A percentile compares a stretch with the other conserved stretches of the same genome.
These are phyloP conservation scores for Chelonus insularis DNA, from an alignment of 1,140 invertebrate species.

Conservation along the genomic window DNA sequence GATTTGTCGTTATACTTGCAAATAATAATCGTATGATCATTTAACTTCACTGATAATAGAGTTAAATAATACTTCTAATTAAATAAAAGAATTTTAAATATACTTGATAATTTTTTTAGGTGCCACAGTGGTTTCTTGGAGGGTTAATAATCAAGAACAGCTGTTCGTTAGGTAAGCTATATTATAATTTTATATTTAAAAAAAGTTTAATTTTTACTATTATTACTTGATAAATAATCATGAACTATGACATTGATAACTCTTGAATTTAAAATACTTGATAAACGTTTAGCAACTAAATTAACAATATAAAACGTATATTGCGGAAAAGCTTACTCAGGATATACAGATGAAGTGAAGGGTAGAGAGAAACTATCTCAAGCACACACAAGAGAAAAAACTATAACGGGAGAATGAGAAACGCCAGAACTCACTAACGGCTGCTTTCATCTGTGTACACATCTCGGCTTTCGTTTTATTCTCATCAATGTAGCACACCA, in stretches of 20 bases:
- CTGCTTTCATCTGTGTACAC: slow-evolving; percentile 24
- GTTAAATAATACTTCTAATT: too few relatives aligned
- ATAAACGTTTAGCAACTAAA: background rate
- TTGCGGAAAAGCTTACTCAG: background rate
- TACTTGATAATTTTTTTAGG: slow-evolving; percentile 76
- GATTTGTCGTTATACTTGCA: too few relatives aligned
- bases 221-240: background rate
- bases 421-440: slow-evolving; percentile 41
- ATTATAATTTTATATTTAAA: background rate
- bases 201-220: background rate
- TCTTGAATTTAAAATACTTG: background rate
- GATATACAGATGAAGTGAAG: background rate
- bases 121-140: slow-evolving; percentile 91
- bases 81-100: too few relatives aligned
- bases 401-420: slow-evolving; percentile 11
- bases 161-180: slow-evolving; percentile 85
- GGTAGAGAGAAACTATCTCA: slow-evolving; percentile 22
- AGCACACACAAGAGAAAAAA: slow-evolving; percentile 7
- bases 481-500: background rate
- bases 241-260: too few relatives aligned
- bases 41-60: too few relatives aligned
- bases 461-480: slow-evolving; percentile 24
- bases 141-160: slow-evolving; percentile 92
- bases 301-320: background rate
- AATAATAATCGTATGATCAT: too few relatives aligned